phyloP scores from a whole-genome alignment of 2,888 invertebrate genomes.

The Mimas tiliae region DNA sequence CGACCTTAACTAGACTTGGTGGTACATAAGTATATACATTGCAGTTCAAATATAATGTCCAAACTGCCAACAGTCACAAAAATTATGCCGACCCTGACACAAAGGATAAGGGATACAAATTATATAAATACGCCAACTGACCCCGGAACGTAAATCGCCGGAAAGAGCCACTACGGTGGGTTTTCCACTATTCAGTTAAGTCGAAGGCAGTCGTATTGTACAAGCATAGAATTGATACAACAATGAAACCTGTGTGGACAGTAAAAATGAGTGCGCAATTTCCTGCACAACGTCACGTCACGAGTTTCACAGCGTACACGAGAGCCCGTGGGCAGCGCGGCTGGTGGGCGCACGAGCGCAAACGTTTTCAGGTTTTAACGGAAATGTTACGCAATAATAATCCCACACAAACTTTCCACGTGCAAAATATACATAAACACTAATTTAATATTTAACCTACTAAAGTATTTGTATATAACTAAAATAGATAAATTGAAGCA shows the following conservation, averaged over 20 bases:
- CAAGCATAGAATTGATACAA: no score
- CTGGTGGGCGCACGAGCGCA: not conserved
- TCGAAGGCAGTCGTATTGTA: no score
- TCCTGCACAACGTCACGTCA: constrained; percentile 43
- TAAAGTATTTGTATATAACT: not conserved
- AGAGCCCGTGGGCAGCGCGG: constrained; percentile 5
- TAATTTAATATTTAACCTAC: not conserved
- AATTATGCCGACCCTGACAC: no score
- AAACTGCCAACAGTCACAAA: no score
- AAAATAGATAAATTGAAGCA: not conserved
- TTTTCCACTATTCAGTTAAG: no score
- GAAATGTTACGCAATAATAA: constrained; percentile 15
- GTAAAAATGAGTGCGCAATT: constrained; percentile 46
- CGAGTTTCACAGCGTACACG: constrained; percentile 38
- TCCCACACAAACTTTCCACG: not conserved
- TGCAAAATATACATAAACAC: not conserved
- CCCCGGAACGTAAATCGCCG: no score
- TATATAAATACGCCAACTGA: no score
- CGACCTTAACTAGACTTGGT: no score
- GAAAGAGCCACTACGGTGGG: no score
- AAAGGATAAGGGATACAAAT: no score
- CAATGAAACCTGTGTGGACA: constrained; percentile 38
- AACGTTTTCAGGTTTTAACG: constrained; percentile 17
- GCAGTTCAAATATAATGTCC: no score
- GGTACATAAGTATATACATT: no score